Conservation (phyloP, 2,113 vertebrate genomes). For the Muntiacus muntjak region DNA sequence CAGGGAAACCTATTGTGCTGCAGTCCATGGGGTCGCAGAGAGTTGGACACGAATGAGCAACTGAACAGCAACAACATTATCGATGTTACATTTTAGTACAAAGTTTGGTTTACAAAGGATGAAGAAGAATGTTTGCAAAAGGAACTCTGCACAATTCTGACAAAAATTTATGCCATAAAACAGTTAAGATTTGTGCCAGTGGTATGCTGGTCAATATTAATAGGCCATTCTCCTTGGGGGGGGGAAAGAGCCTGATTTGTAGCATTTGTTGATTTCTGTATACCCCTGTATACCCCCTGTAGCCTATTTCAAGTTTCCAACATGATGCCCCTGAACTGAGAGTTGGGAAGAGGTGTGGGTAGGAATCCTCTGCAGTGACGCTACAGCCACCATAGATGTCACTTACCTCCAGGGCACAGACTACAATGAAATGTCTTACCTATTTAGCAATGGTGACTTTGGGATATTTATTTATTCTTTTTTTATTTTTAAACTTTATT, state of each 20-base stretch:
- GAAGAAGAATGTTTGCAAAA: neutral
- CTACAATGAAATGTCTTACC: neutral
- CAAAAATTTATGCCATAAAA: neutral
- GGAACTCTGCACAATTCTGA: neutral
- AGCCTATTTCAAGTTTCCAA: neutral
- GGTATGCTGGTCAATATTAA: neutral
- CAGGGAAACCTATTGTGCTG: neutral
- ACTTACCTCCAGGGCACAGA: too few species aligned
- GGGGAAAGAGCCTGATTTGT: neutral
- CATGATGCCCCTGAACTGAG: neutral
- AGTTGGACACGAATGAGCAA: neutral
- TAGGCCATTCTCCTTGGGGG: neutral
- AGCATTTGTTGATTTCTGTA: neutral
- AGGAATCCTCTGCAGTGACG: neutral
- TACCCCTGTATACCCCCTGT: neutral
- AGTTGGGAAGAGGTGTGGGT: too few species aligned
- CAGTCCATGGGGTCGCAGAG: neutral
- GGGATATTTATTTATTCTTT: neutral
- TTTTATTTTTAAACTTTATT: neutral
- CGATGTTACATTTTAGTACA: neutral
- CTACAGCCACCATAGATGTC: rapidly evolving
- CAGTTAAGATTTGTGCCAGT: neutral
- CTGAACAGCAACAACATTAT: neutral
- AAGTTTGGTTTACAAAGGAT: neutral
- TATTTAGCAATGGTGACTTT: neutral